phyloP scores from a whole-genome alignment of 1,140 invertebrate genomes.

The Caenorhabditis briggsae region DNA sequence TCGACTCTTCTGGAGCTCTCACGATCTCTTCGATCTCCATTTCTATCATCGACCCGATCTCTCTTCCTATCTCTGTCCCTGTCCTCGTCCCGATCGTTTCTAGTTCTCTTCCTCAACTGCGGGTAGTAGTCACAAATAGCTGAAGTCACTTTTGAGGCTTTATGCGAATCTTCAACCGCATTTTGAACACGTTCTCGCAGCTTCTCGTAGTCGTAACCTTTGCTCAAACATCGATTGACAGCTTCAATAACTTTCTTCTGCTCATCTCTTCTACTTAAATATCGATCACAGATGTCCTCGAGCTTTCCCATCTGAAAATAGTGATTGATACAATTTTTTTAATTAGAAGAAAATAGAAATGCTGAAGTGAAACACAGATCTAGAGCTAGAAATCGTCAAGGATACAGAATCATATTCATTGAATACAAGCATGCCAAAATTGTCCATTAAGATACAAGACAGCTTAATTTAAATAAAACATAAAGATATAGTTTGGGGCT shows the following conservation, averaged over 20 bases:
- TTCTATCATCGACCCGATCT: conserved; percentile 17
- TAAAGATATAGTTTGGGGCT: neutral
- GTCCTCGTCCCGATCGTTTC: conserved; percentile 56
- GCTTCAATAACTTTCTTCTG: conserved; percentile 44
- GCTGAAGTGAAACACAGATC: too few relatives aligned
- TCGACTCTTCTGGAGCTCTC: neutral
- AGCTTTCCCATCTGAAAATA: conserved; percentile 60
- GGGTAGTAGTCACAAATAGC: conserved; percentile 52
- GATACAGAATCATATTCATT: neutral
- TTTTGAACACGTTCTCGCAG: conserved; percentile 53
- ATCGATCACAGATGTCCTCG: conserved; percentile 57
- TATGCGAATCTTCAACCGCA: conserved; percentile 43
- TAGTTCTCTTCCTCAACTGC: conserved; percentile 56
- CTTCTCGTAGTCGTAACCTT: conserved; percentile 61
- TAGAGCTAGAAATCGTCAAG: too few relatives aligned
- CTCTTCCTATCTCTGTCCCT: conserved; percentile 30
- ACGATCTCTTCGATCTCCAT: neutral
- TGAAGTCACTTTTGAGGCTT: conserved; percentile 56
- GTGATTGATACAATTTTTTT: neutral
- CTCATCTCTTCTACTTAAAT: conserved; percentile 57
- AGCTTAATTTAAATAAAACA: neutral
- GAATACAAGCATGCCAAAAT: neutral
- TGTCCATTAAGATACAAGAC: neutral
- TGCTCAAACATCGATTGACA: conserved; percentile 59
- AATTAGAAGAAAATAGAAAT: conserved; percentile 13